These are phyloP conservation scores for Crocallis elinguaria DNA, from an alignment of 2,888 invertebrate species.

Conservation along the genomic window DNA sequence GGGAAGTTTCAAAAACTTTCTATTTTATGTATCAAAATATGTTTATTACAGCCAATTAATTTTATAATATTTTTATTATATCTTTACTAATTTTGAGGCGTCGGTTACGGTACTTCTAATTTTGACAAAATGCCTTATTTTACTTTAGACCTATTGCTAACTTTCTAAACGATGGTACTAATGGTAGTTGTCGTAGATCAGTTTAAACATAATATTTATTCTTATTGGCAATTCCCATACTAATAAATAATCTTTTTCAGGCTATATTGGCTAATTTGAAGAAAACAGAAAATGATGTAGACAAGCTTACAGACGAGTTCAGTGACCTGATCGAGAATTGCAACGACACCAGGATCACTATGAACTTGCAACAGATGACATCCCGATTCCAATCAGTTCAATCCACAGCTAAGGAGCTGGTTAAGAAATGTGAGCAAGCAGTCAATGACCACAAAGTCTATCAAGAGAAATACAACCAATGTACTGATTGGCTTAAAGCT, in stretches of 20 bases:
- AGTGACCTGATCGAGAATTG: slow-evolving; percentile 93
- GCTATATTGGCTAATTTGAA: slow-evolving; percentile 90
- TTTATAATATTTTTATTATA: slow-evolving; percentile 29
- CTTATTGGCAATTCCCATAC: neutral
- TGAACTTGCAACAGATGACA: slow-evolving; percentile 94
- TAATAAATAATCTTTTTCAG: slow-evolving; percentile 70
- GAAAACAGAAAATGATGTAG: slow-evolving; percentile 94
- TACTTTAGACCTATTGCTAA: slow-evolving; percentile 32
- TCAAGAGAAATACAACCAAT: slow-evolving; percentile 93
- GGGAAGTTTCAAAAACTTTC: slow-evolving; percentile 34
- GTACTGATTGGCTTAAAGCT: slow-evolving; percentile 91
- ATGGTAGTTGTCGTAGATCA: slow-evolving; percentile 79
- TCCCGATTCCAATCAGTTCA: slow-evolving; percentile 96
- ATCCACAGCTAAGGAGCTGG: slow-evolving; percentile 94
- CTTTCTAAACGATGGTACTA: slow-evolving; percentile 57
- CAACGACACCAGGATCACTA: slow-evolving; percentile 94
- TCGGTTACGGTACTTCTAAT: slow-evolving; percentile 56
- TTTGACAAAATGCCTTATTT: slow-evolving; percentile 38
- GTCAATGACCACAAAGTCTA: slow-evolving; percentile 92
- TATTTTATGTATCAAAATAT: slow-evolving; percentile 33
- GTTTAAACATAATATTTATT: slow-evolving; percentile 53
- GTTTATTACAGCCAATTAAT: slow-evolving; percentile 21
- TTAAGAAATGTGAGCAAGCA: slow-evolving; percentile 96
- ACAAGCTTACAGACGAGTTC: slow-evolving; percentile 93
- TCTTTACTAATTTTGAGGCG: slow-evolving; percentile 54